Conservation (phyloP, 2,797 vertebrate genomes). For the Poecile montanus region DNA sequence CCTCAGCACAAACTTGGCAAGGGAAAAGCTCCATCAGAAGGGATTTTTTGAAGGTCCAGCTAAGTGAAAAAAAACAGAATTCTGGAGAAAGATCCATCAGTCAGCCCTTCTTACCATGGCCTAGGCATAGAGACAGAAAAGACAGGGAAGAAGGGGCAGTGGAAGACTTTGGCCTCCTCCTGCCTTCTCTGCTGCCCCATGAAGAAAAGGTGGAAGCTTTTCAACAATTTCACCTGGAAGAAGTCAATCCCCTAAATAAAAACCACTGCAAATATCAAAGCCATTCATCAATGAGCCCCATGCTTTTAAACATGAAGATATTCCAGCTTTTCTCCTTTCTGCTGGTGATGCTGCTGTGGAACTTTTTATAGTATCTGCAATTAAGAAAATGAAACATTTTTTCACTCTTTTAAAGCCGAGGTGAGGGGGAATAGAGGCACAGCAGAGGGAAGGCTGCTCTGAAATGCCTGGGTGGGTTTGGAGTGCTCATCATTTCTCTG, state of each 20-base stretch:
- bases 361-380: background rate
- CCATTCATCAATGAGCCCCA: background rate
- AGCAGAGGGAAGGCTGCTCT: background rate
- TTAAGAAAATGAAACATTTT: background rate
- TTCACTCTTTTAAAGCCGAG: background rate
- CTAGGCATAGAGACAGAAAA: background rate
- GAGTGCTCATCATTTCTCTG: background rate
- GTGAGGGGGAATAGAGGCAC: background rate
- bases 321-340: background rate
- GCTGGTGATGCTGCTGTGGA: background rate
- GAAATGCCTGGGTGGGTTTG: background rate
- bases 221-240: background rate
- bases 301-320: fast-evolving
- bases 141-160: background rate
- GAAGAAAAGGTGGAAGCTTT: background rate
- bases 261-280: fast-evolving
- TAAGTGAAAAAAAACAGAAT: background rate
- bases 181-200: background rate
- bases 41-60: background rate
- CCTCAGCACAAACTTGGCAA: background rate
- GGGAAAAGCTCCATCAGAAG: background rate
- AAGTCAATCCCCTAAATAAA: background rate
- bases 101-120: background rate
- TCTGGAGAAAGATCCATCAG: background rate
- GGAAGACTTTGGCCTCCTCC: background rate